Percentiles rank a stretch among this genome's conserved stretches.
Evolutionary conservation across 2,888 invertebrate genomes (phyloP).

Genomic region (Harpalus rubripes): DNA sequence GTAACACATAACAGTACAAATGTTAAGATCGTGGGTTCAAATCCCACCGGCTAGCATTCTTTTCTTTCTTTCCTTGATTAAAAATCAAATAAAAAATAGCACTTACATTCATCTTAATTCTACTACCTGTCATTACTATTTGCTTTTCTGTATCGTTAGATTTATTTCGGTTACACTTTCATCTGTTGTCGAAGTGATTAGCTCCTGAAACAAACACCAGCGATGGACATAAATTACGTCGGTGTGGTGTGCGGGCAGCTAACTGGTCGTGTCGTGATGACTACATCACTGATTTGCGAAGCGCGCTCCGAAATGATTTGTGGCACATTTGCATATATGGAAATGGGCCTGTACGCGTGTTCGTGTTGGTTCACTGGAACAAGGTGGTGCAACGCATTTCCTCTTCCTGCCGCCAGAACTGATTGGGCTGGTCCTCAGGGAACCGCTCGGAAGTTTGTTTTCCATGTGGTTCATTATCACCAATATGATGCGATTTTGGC

Average conservation of each 20-base stretch:
- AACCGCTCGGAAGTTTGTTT: constrained; percentile 19
- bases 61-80: too few relatives aligned
- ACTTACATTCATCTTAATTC: too few relatives aligned
- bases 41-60: too few relatives aligned
- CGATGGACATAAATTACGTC: constrained; percentile 57
- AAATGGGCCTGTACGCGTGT: constrained; percentile 51
- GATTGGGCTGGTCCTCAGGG: background rate
- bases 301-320: constrained; percentile 60
- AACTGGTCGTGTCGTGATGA: constrained; percentile 57
- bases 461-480: background rate
- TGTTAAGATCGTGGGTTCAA: too few relatives aligned
- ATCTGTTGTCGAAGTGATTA: constrained; percentile 4
- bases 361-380: constrained; percentile 43
- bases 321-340: constrained; percentile 62
- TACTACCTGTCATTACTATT: too few relatives aligned
- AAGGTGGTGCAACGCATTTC: constrained; percentile 51
- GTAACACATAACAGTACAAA: too few relatives aligned
- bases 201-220: constrained; percentile 17
- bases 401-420: constrained; percentile 33
- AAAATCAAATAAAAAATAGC: too few relatives aligned
- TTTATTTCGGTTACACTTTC: background rate
- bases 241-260: background rate
- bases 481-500: background rate
- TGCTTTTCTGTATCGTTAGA: too few relatives aligned
- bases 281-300: constrained; percentile 63